Percentiles rank a stretch among this genome's conserved stretches.
These are phyloP conservation scores for Centrocercus urophasianus DNA, from an alignment of 2,113 vertebrate genomes.

Conservation along the genomic window DNA sequence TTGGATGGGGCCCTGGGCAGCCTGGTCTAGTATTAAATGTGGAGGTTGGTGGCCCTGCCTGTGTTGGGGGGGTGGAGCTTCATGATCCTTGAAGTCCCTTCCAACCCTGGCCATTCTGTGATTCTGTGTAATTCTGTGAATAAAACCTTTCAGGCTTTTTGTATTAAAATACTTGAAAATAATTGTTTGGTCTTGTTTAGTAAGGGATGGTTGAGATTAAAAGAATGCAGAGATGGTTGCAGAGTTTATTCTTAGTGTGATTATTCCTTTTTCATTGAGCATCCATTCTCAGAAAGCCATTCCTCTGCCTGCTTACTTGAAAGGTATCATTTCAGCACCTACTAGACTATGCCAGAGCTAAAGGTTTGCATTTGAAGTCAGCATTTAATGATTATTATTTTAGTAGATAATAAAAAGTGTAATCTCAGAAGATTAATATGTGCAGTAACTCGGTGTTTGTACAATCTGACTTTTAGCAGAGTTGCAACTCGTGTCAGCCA, in stretches of 20 bases:
- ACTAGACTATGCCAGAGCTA: background rate
- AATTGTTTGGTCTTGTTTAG: background rate
- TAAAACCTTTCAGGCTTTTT: background rate
- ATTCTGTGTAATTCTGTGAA: no score
- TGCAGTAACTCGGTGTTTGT: background rate
- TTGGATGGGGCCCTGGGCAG: no score
- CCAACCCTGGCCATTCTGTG: no score
- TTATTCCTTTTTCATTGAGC: background rate
- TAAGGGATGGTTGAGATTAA: background rate
- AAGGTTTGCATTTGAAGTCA: background rate
- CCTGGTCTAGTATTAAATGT: no score
- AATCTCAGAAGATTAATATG: background rate
- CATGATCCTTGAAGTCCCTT: no score
- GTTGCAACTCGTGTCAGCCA: background rate
- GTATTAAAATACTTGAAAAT: background rate
- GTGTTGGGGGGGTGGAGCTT: no score
- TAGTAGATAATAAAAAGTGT: background rate
- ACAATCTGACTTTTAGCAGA: constrained; percentile 12
- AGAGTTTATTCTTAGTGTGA: background rate
- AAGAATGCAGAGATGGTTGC: background rate
- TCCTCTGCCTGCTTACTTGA: background rate
- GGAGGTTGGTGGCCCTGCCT: no score
- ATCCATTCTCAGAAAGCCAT: background rate
- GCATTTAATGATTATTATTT: background rate
- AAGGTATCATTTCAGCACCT: background rate